Evolutionary conservation across 1,140 invertebrate species (phyloP), one percentile per base, ranked within the genome.

Genomic region (Eulimnadia texana): DNA sequence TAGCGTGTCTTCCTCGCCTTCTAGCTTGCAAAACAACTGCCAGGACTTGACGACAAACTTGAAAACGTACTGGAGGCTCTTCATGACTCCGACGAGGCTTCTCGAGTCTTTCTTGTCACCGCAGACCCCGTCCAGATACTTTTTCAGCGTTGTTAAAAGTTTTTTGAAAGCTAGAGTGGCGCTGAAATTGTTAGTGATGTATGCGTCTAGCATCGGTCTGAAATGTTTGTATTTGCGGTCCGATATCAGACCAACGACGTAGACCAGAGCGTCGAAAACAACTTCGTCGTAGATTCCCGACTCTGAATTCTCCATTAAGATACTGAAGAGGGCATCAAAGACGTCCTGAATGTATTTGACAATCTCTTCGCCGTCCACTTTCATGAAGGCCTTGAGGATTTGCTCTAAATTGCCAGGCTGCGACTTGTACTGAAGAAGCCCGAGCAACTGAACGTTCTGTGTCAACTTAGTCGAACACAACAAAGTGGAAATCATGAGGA

Each of bases 381-480:
- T 80, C 72, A 86, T 84, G 27, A 96, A 72, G 6, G 83, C 80
- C 49, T 74, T 72, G 23, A 95, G 76, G 29, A 86, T 87, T 50
- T 81, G 74, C 57, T 83, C 77, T 25, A 95, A 73, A 64, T 82
- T 80, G 13, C 53, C 49, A 22, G 19, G 25, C 23, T 53, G 49
- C 91, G 92, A 96, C 70, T 94, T 23, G 20, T 61, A 63, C 28
- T 58, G 92, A 25, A 97, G 73, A 24, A 96, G 77, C n/a, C 89
- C 90, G 33, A 96, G 77, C 51, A 97, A 79, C 70, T 93, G 86
- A 70, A 92, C 86, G 77, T 95, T 90, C 76, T 96, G 92, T 2
- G 93, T 97, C 28, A 97, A 79, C 75, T 95, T 96, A 3, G 93
- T 96, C 29, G 93, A 96, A 73, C 92, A 96, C 50, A 96, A 80